Evolutionary conservation across 1,140 invertebrate genomes (phyloP).

Genomic region (Drosophila serrata): DNA sequence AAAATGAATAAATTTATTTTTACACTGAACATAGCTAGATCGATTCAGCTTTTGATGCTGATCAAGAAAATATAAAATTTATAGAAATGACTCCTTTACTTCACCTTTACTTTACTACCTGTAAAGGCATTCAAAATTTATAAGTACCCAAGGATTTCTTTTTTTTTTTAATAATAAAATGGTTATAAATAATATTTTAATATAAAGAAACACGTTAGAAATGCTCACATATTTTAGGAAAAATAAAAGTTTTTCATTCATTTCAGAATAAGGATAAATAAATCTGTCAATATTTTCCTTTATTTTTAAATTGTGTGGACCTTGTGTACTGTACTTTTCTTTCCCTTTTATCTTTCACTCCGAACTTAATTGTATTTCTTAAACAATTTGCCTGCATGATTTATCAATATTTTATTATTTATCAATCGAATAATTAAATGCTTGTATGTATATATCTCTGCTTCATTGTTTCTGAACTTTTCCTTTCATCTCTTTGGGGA

Average conservation of each 20-base stretch:
- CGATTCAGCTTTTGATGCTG: too few relatives aligned
- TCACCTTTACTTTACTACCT: too few relatives aligned
- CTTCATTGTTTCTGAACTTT: constrained; percentile 23
- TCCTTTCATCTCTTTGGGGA: constrained; percentile 29
- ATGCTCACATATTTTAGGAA: not conserved
- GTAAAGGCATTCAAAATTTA: too few relatives aligned
- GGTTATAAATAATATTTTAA: too few relatives aligned
- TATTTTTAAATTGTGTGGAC: not conserved
- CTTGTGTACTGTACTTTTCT: not conserved
- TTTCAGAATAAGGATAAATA: not conserved
- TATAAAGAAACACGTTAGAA: too few relatives aligned
- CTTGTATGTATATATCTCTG: not conserved
- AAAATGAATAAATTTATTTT: too few relatives aligned
- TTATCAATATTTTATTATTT: constrained; percentile 32
- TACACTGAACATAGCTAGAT: too few relatives aligned
- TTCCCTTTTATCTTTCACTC: not conserved
- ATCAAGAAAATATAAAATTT: too few relatives aligned
- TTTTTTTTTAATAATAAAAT: too few relatives aligned
- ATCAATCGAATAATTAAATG: constrained; percentile 37
- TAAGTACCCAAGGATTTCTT: too few relatives aligned
- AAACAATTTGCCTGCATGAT: constrained; percentile 24
- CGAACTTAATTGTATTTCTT: constrained; percentile 12
- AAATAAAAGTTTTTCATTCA: not conserved
- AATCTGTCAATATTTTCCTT: not conserved
- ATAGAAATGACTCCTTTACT: too few relatives aligned